These are phyloP conservation scores for Agrochola litura DNA, from an alignment of 2,888 invertebrate species.

Conservation along the genomic window DNA sequence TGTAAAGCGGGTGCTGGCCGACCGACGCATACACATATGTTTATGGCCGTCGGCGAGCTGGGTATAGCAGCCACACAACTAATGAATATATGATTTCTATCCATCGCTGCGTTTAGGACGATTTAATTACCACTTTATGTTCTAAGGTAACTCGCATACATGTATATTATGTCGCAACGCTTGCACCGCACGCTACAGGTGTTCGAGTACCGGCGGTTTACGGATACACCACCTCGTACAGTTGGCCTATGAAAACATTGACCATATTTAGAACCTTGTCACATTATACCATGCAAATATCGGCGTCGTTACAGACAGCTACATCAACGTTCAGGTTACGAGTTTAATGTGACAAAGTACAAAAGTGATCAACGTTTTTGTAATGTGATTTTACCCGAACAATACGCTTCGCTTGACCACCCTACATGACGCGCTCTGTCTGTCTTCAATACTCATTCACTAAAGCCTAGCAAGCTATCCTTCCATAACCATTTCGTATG, in stretches of 20 bases:
- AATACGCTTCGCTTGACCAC: slow-evolving; percentile 57
- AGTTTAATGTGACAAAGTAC: slow-evolving; percentile 25
- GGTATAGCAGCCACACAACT: slow-evolving; percentile 65
- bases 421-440: slow-evolving; percentile 19
- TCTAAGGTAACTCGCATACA: slow-evolving; percentile 92
- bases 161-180: slow-evolving; percentile 80
- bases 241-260: slow-evolving; percentile 13
- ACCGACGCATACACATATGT: slow-evolving; percentile 19
- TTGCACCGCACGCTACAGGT: slow-evolving; percentile 75
- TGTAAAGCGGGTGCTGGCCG: slow-evolving; percentile 43
- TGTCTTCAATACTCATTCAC: slow-evolving; percentile 38
- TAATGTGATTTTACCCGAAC: neutral
- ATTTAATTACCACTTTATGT: slow-evolving; percentile 94
- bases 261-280: slow-evolving; percentile 9
- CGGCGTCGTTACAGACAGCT: neutral
- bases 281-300: neutral
- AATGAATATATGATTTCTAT: slow-evolving; percentile 82
- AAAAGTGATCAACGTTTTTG: slow-evolving; percentile 27
- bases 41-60: slow-evolving; percentile 17
- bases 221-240: slow-evolving; percentile 9
- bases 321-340: neutral
- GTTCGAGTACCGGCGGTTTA: slow-evolving; percentile 18
- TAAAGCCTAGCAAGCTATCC: slow-evolving; percentile 21
- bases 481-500: neutral
- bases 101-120: slow-evolving; percentile 92